These are phyloP conservation scores for zebrafish (Danio rerio) DNA, from an alignment of 2,113 vertebrate species.

Conservation along the genomic window DNA sequence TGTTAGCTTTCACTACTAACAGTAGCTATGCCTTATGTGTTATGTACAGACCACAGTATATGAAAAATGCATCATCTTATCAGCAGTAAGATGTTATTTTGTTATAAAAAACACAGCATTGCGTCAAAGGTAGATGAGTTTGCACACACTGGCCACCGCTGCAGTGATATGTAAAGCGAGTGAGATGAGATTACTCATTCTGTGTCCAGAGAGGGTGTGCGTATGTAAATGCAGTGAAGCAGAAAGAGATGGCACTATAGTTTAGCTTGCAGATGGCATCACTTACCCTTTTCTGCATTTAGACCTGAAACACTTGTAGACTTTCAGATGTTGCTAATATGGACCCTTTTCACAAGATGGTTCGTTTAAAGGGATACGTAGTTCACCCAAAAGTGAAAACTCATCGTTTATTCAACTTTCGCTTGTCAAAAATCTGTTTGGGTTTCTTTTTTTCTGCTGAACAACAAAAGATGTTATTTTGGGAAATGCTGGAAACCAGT, in stretches of 20 bases:
- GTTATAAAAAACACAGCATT: background rate
- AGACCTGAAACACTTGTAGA: background rate
- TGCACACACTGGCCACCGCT: background rate
- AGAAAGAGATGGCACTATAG: conserved; percentile 8
- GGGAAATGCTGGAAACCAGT: no score
- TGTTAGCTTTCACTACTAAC: no score
- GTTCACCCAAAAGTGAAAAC: no score
- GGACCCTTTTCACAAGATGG: no score
- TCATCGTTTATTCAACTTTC: no score
- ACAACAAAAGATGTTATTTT: no score
- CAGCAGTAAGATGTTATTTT: background rate
- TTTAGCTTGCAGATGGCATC: background rate
- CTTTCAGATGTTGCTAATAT: background rate
- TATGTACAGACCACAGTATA: no score
- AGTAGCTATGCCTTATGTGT: no score
- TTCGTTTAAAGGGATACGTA: no score
- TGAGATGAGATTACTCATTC: conserved; percentile 36
- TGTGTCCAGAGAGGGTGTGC: conserved; percentile 26
- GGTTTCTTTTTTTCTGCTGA: no score
- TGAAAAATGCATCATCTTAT: background rate
- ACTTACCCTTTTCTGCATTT: conserved; percentile 10
- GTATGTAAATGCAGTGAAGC: conserved; percentile 30
- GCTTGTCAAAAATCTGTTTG: no score
- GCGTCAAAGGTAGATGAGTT: background rate
- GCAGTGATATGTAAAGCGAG: conserved; percentile 25